These are phyloP conservation scores for Chiridota heheva DNA, from an alignment of 35 echinoderm and acorn worm species.

Conservation along the genomic window DNA sequence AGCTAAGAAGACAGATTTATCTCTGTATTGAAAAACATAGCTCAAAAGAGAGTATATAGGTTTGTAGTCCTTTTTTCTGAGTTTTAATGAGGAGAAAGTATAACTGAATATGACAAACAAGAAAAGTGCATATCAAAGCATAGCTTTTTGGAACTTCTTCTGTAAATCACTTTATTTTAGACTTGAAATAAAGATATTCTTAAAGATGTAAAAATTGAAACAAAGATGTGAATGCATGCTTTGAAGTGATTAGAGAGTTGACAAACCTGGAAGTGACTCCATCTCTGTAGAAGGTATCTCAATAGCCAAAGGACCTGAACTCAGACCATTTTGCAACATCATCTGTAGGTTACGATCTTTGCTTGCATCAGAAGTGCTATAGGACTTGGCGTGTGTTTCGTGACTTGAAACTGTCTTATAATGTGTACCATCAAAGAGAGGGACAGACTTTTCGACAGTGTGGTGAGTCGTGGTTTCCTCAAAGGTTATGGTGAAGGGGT, in stretches of 20 bases:
- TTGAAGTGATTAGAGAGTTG: background rate
- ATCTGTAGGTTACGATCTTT: slow-evolving; percentile 76
- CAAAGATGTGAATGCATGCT: too few relatives aligned
- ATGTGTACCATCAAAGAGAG: slow-evolving; percentile 73
- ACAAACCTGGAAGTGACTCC: slow-evolving; percentile 64
- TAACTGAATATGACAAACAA: too few relatives aligned
- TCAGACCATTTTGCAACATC: slow-evolving; percentile 79
- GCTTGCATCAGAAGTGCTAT: slow-evolving; percentile 78
- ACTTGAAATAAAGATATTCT: too few relatives aligned
- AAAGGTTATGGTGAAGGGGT: slow-evolving; percentile 85
- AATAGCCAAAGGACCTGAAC: slow-evolving; percentile 87
- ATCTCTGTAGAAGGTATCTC: slow-evolving; percentile 57
- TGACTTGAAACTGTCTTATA: slow-evolving; percentile 86
- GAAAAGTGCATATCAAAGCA: too few relatives aligned
- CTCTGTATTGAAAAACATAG: too few relatives aligned
- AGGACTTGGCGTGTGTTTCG: slow-evolving; percentile 81
- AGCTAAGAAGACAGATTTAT: too few relatives aligned
- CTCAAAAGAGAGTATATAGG: too few relatives aligned
- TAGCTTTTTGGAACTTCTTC: too few relatives aligned
- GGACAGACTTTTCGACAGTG: slow-evolving; percentile 74
- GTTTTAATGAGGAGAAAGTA: too few relatives aligned
- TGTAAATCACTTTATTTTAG: too few relatives aligned
- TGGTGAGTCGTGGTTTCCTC: slow-evolving; percentile 92
- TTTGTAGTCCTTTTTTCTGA: too few relatives aligned
- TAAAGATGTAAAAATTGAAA: too few relatives aligned